phyloP scores from a whole-genome alignment of 2,113 vertebrate genomes.

The Sinocyclocheilus anshuiensis region DNA sequence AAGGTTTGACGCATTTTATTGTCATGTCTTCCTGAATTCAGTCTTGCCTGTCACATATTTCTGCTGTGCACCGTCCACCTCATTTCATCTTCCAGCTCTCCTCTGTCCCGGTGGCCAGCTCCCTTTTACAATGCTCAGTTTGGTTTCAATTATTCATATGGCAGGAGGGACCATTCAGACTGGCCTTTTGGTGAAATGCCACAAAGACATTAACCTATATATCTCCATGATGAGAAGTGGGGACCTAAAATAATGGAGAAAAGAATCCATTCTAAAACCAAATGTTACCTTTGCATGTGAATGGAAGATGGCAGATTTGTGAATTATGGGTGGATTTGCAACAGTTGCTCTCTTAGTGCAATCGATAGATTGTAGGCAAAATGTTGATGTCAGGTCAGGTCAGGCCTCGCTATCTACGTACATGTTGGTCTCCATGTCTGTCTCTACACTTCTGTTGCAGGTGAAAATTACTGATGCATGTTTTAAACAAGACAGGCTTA shows the following conservation, averaged over 20 bases:
- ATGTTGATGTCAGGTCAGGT: conserved; percentile 52
- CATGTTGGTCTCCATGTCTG: conserved; percentile 5
- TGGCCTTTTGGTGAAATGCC: conserved; percentile 82
- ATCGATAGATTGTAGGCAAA: conserved; percentile 55
- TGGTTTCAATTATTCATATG: conserved; percentile 73
- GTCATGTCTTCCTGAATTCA: neutral
- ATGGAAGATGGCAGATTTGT: conserved; percentile 64
- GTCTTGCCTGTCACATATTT: conserved; percentile 23
- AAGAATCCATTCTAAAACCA: conserved; percentile 75
- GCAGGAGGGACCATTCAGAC: conserved; percentile 59
- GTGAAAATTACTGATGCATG: conserved; percentile 35
- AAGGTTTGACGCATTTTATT: neutral
- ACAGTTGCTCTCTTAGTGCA: conserved; percentile 58
- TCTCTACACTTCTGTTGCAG: neutral
- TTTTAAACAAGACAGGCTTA: conserved; percentile 32
- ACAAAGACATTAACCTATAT: conserved; percentile 76
- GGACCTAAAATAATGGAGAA: conserved; percentile 69
- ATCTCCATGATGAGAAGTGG: conserved; percentile 72
- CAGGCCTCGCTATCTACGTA: conserved; percentile 39
- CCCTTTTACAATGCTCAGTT: conserved; percentile 64
- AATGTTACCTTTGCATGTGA: conserved; percentile 82
- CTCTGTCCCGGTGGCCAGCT: conserved; percentile 47
- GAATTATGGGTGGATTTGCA: conserved; percentile 59
- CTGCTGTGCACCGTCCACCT: conserved; percentile 15
- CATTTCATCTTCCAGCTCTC: conserved; percentile 14